Base-by-base conservation (phyloP, 1,140 invertebrate species). In the Pogonomyrmex californicus region DNA sequence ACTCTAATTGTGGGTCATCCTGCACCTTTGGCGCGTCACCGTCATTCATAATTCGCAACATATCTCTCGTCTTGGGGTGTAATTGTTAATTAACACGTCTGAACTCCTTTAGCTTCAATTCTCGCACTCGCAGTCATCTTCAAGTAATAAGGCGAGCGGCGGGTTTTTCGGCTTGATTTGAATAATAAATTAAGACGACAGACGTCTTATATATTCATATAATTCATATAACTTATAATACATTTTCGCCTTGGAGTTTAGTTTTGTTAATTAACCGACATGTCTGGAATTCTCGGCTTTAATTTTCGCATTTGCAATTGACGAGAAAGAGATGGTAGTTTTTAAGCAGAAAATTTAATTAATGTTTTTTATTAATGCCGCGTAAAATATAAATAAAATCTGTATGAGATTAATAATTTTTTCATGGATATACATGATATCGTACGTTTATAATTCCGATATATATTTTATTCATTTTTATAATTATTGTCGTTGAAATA, bases 1-100 rank as follows among this genome's bases (percentile, higher is more conserved):
- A 77, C 23, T 93, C 92, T 10, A 93, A 91, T 51, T 90, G 83
- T 38, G 47, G 86, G 36, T 92, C 83, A 76, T 92, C 81, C 10
- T 47, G 38, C 1, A 36, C 30, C 44, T 89, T 88, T 4, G 60
- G 38, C 23, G 5, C 44, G 9, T 44, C 71, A 33, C 12, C 14
- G 2, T 81, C 14, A 12, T 81, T 14, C 78, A 81, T 81, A 23
- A 81, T 56, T 68, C 1, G 14, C n/a, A 4, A 81, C 17, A 14
- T 47, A 30, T 68, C 23, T 51, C 41, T 70, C 14, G 23, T 23
- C 36, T 44, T 44, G 41, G 14, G 33, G 1, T 6, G 7, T 44
- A 81, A 70, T 71, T 81, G 7, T 41, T 41, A 81, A 56, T 56
- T 70, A 54, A 56, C 2, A 14, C 62, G 58, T 17, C 49, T 33